These are phyloP conservation scores for Plutella xylostella DNA, from an alignment of 2,888 invertebrate genomes.

Conservation along the genomic window DNA sequence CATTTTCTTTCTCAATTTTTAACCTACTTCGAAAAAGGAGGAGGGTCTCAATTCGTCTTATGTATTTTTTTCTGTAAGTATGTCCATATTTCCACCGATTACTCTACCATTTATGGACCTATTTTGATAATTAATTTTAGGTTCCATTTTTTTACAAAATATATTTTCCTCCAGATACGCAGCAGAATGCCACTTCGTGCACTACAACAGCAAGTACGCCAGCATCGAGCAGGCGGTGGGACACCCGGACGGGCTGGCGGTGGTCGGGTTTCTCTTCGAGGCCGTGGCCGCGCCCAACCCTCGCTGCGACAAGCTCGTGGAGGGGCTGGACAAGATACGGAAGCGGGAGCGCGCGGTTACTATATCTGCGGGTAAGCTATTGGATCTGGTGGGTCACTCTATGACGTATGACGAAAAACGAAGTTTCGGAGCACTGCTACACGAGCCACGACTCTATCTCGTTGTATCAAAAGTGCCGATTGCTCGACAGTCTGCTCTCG, in stretches of 20 bases:
- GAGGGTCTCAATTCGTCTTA: too few relatives aligned
- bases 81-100: background rate
- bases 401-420: background rate
- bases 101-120: too few relatives aligned
- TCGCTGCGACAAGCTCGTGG: constrained; percentile 68
- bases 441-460: too few relatives aligned
- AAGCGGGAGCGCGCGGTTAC: constrained; percentile 43
- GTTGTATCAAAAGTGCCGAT: too few relatives aligned
- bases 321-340: constrained; percentile 56
- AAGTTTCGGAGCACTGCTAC: too few relatives aligned
- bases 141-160: too few relatives aligned
- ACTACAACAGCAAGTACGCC: constrained; percentile 78
- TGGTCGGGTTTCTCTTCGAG: constrained; percentile 76
- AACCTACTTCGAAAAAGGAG: too few relatives aligned
- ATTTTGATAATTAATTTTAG: too few relatives aligned
- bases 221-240: constrained; percentile 73
- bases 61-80: background rate
- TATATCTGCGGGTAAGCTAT: constrained; percentile 42
- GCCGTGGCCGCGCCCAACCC: constrained; percentile 71
- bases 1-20: too few relatives aligned
- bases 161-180: constrained; percentile 64
- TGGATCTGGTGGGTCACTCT: background rate
- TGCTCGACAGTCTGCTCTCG: too few relatives aligned
- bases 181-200: constrained; percentile 84
- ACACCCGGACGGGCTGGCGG: constrained; percentile 77